Conservation (phyloP, 2,797 vertebrate species). For the Margarornis squamiger region DNA sequence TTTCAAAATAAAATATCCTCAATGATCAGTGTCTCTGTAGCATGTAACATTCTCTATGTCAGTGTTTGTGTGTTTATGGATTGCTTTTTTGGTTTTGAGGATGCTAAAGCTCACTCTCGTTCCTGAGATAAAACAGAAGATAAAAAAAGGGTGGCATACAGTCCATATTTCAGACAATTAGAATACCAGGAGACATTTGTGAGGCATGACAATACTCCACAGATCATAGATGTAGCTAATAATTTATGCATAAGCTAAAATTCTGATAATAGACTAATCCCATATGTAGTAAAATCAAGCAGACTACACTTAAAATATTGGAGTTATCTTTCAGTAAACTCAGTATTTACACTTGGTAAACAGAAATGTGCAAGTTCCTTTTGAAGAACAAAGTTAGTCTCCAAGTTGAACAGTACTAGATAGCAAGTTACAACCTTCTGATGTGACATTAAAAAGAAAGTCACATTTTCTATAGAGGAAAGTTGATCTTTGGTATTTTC, state of each 20-base stretch:
- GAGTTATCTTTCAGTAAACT: background rate
- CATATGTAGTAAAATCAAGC: background rate
- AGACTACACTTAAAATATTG: background rate
- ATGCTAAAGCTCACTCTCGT: background rate
- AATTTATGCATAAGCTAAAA: background rate
- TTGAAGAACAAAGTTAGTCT: background rate
- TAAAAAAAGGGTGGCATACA: background rate
- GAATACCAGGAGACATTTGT: background rate
- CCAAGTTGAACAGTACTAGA: background rate
- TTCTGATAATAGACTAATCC: background rate
- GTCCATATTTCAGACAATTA: background rate
- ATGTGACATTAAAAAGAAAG: background rate
- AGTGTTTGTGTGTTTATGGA: background rate
- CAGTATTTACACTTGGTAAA: background rate
- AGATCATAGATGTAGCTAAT: background rate
- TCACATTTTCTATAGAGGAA: background rate
- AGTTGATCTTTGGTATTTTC: background rate
- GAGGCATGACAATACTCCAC: background rate
- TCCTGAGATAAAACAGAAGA: background rate
- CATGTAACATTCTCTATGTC: background rate
- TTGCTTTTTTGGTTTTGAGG: background rate
- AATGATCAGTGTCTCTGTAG: background rate
- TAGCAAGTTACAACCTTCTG: background rate
- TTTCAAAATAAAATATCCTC: background rate
- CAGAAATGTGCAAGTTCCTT: background rate